These are phyloP conservation scores for Novumbra hubbsi DNA, from an alignment of 2,797 vertebrate genomes.

Conservation along the genomic window DNA sequence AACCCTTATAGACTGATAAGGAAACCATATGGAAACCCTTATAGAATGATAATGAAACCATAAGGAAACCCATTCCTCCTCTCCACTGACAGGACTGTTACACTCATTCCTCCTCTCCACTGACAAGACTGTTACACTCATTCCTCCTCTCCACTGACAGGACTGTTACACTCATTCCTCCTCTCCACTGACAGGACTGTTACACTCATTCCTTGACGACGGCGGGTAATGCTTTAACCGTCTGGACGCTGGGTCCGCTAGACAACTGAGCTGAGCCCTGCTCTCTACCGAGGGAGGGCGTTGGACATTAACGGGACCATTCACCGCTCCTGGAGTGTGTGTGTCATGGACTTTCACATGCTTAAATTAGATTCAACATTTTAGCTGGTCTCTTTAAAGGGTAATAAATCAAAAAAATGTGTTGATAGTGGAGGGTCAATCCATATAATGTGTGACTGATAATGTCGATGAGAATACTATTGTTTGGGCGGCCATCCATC, in stretches of 20 bases:
- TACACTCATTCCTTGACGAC: slow-evolving; percentile 53
- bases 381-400: slow-evolving; percentile 24
- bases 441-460: neutral
- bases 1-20: no score
- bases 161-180: slow-evolving; percentile 46
- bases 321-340: slow-evolving; percentile 49
- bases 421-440: neutral
- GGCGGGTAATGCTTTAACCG: slow-evolving; percentile 68
- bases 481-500: neutral
- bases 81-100: no score
- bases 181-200: slow-evolving; percentile 32
- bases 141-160: slow-evolving; percentile 30
- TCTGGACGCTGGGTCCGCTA: slow-evolving; percentile 29
- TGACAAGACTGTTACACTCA: no score
- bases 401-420: slow-evolving; percentile 6
- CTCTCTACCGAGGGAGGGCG: slow-evolving; percentile 40
- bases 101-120: no score
- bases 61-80: no score
- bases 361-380: slow-evolving; percentile 63
- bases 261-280: slow-evolving; percentile 30
- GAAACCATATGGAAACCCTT: no score
- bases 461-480: neutral
- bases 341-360: slow-evolving; percentile 54
- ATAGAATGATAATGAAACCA: no score
- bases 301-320: slow-evolving; percentile 25